Conservation (phyloP, 2,888 invertebrate genomes). For the Sialis fuliginosa region DNA sequence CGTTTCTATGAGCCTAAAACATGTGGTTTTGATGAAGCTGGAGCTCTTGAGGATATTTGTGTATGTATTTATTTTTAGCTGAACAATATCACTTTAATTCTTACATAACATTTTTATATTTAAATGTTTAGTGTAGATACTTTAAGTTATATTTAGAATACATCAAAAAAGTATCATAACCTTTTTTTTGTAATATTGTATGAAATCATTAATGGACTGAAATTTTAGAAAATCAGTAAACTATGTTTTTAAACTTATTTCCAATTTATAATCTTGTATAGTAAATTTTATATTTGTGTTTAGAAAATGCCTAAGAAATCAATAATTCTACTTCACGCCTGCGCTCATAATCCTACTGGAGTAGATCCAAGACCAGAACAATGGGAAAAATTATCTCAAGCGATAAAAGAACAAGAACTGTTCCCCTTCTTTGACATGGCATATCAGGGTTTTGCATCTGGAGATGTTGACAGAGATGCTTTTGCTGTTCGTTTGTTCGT, state of each 20-base stretch:
- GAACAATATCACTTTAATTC: not conserved
- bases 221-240: not conserved
- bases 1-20: slow-evolving; percentile 87
- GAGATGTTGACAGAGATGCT: slow-evolving; percentile 74
- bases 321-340: slow-evolving; percentile 84
- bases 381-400: slow-evolving; percentile 72
- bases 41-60: slow-evolving; percentile 71
- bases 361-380: slow-evolving; percentile 77
- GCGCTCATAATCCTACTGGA: slow-evolving; percentile 97
- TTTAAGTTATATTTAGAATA: not conserved
- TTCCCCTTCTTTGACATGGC: slow-evolving; percentile 97
- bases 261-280: not conserved
- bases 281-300: slow-evolving; percentile 8
- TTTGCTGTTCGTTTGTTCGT: slow-evolving; percentile 75
- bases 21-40: slow-evolving; percentile 83
- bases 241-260: too few relatives aligned
- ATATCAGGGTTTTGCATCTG: slow-evolving; percentile 92
- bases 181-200: not conserved
- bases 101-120: not conserved
- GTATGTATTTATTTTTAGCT: slow-evolving; percentile 32
- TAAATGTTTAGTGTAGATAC: not conserved
- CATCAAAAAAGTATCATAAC: not conserved
- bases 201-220: not conserved
- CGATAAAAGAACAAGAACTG: slow-evolving; percentile 64
- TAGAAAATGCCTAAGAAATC: slow-evolving; percentile 87